Conservation (phyloP, 2,797 vertebrate species). For the Anguilla megastoma region DNA sequence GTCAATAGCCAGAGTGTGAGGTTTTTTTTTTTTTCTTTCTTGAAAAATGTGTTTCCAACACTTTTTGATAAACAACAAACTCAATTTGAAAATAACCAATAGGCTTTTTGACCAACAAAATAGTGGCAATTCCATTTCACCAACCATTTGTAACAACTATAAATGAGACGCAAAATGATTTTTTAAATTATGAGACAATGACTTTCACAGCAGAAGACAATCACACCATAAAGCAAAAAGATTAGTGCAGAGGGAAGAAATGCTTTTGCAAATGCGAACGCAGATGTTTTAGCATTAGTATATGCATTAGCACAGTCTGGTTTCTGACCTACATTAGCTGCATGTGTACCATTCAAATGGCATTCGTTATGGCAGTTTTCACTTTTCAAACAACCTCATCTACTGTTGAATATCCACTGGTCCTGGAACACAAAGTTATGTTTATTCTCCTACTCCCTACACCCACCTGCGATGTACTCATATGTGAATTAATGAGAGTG, state of each 20-base stretch:
- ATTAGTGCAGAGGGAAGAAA: neutral
- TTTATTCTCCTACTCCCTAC: neutral
- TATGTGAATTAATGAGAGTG: neutral
- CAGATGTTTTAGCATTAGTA: neutral
- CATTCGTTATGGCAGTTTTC: neutral
- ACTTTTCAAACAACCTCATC: neutral
- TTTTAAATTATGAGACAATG: constrained; percentile 30
- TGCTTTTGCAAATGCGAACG: neutral
- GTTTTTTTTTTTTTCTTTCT: constrained; percentile 36
- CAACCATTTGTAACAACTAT: constrained; percentile 24
- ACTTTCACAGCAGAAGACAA: neutral
- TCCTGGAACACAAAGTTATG: neutral
- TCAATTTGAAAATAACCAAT: constrained; percentile 18
- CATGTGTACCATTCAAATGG: neutral
- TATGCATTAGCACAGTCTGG: neutral
- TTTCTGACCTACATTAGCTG: neutral
- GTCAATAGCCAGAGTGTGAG: constrained; percentile 39
- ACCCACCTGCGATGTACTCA: neutral
- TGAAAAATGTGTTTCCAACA: constrained; percentile 25
- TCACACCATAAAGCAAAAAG: neutral
- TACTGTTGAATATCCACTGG: neutral
- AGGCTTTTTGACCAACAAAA: constrained; percentile 19
- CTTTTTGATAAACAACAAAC: constrained; percentile 1
- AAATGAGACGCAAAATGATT: constrained; percentile 31
- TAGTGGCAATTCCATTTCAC: constrained; percentile 35